A percentile compares a stretch with the other conserved stretches of the same genome.
These are phyloP conservation scores for Campylomormyrus tamandua DNA, from an alignment of 2,113 vertebrate genomes.

Conservation along the genomic window DNA sequence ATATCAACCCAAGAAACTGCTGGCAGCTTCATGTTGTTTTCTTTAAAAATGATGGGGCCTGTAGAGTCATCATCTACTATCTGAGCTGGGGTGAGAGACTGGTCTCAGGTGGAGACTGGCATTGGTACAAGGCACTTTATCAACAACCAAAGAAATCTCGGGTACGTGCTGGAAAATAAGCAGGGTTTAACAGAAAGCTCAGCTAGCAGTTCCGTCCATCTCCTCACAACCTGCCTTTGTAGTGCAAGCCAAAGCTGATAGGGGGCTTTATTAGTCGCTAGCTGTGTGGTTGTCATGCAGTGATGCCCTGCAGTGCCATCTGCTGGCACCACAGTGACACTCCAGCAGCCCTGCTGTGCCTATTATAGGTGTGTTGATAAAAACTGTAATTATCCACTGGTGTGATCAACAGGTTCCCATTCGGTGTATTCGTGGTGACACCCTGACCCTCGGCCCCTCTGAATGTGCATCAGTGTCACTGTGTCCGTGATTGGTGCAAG, in stretches of 20 bases:
- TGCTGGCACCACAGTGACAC: not conserved
- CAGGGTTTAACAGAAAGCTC: not conserved
- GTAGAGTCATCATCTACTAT: not conserved
- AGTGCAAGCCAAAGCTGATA: not conserved
- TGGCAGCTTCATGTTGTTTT: not conserved
- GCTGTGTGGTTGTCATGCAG: not conserved
- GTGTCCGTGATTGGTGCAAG: not conserved
- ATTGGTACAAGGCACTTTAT: not conserved
- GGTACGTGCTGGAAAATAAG: not conserved
- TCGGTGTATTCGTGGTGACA: not conserved
- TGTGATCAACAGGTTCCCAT: not conserved
- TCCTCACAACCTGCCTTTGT: not conserved
- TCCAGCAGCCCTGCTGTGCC: not conserved
- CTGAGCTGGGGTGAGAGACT: not conserved
- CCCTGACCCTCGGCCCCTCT: not conserved
- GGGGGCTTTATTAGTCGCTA: not conserved
- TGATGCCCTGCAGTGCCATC: not conserved
- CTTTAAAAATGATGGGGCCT: not conserved
- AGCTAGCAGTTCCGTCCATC: not conserved
- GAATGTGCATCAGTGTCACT: not conserved
- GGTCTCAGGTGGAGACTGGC: not conserved
- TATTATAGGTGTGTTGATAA: not conserved
- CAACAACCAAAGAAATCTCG: not conserved
- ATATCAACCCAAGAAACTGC: not conserved
- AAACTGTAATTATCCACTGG: not conserved